A percentile compares a stretch with the other conserved stretches of the same genome.
Conservation (phyloP, 1,140 invertebrate genomes). For the Eriocheir sinensis region DNA sequence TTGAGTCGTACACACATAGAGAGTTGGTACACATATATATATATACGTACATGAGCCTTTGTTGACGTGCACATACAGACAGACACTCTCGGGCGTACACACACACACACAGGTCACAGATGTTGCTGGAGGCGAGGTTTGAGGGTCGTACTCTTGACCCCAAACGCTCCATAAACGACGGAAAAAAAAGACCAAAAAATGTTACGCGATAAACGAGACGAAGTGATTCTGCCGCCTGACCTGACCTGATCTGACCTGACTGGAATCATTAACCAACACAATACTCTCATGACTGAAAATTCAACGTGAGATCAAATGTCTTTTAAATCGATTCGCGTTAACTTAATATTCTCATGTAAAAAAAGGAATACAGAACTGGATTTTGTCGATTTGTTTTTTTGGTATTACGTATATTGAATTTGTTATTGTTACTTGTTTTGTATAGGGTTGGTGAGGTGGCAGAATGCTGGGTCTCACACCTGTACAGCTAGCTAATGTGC, state of each 20-base stretch:
- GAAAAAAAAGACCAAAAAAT: conserved; percentile 1
- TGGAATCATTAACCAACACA: too few relatives aligned
- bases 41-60: background rate
- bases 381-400: too few relatives aligned
- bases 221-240: background rate
- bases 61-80: background rate
- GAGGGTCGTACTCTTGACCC: background rate
- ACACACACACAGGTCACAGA: conserved; percentile 22
- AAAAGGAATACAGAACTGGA: too few relatives aligned
- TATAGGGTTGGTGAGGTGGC: too few relatives aligned
- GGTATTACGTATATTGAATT: too few relatives aligned
- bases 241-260: background rate
- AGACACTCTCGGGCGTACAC: background rate
- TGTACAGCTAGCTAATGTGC: too few relatives aligned
- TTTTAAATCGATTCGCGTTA: too few relatives aligned
- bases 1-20: background rate
- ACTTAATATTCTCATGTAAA: too few relatives aligned
- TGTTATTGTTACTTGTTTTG: too few relatives aligned
- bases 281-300: too few relatives aligned
- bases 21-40: background rate
- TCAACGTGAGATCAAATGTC: too few relatives aligned
- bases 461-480: too few relatives aligned
- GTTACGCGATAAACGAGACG: background rate
- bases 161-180: conserved; percentile 3
- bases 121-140: background rate